Percentiles rank a stretch among this genome's conserved stretches.
These are phyloP conservation scores for Telmatherina bonti DNA, from an alignment of 2,797 vertebrate species.

Conservation along the genomic window DNA sequence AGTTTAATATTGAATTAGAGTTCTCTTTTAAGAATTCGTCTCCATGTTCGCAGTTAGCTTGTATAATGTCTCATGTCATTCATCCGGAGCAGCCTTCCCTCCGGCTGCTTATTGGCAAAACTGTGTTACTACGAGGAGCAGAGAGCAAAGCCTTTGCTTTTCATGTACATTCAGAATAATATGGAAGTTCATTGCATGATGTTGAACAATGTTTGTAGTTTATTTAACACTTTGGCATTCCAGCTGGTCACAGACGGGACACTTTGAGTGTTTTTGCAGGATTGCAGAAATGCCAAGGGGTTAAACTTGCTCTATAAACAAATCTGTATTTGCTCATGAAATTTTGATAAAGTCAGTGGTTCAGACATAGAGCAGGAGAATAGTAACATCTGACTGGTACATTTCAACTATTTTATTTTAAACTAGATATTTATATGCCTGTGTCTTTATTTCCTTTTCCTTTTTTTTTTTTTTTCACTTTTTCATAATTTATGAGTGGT, in stretches of 20 bases:
- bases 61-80: conserved; percentile 61
- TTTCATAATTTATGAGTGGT: background rate
- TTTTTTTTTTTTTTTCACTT: no score
- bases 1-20: conserved; percentile 81
- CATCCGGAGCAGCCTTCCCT: conserved; percentile 35
- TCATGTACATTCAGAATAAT: background rate
- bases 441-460: no score
- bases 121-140: conserved; percentile 12
- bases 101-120: conserved; percentile 9
- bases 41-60: conserved; percentile 57
- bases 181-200: background rate
- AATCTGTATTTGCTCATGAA: no score
- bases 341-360: no score
- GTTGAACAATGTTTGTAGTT: background rate
- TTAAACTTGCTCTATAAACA: background rate
- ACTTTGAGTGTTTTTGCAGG: no score
- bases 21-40: conserved; percentile 63
- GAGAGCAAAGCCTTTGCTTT: background rate
- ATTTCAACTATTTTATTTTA: no score
- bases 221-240: background rate
- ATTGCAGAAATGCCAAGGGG: no score
- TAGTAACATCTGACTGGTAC: no score
- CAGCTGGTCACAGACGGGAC: no score
- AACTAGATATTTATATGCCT: no score
- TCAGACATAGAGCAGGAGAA: no score